Evolutionary conservation across 2,888 invertebrate genomes (phyloP).

Genomic region (Hydraecia micacea): DNA sequence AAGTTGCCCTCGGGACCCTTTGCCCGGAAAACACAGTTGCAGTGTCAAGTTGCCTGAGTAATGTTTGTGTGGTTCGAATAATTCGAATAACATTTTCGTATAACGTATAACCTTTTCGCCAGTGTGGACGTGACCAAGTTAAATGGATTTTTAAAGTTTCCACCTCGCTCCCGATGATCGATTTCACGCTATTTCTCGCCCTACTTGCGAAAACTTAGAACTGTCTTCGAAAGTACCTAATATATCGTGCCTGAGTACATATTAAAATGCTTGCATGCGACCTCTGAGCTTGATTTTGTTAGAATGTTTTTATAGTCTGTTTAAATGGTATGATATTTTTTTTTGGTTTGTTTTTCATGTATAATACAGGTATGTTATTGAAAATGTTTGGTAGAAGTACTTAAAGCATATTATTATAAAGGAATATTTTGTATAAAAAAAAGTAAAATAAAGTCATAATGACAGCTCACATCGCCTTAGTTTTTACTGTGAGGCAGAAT

Average conservation of each 20-base stretch:
- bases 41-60: not conserved
- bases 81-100: conserved; percentile 37
- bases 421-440: not conserved
- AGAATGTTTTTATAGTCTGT: not conserved
- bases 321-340: not conserved
- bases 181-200: conserved; percentile 50
- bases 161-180: conserved; percentile 51
- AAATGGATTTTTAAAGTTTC: conserved; percentile 63
- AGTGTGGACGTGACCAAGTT: conserved; percentile 57
- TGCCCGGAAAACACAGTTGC: not conserved
- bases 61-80: conserved; percentile 25
- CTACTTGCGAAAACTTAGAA: conserved; percentile 50
- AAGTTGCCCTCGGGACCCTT: not conserved
- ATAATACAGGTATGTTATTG: not conserved
- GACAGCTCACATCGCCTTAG: too few species aligned
- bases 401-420: not conserved
- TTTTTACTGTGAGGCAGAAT: not conserved
- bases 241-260: conserved; percentile 16
- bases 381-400: not conserved
- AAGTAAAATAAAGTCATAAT: too few species aligned
- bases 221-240: conserved; percentile 37
- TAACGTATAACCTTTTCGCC: conserved; percentile 16
- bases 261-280: conserved; percentile 41
- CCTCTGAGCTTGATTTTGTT: conserved; percentile 20
- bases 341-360: not conserved